phyloP scores from a whole-genome alignment of 2,888 invertebrate species.

The Drosophila acutilabella region DNA sequence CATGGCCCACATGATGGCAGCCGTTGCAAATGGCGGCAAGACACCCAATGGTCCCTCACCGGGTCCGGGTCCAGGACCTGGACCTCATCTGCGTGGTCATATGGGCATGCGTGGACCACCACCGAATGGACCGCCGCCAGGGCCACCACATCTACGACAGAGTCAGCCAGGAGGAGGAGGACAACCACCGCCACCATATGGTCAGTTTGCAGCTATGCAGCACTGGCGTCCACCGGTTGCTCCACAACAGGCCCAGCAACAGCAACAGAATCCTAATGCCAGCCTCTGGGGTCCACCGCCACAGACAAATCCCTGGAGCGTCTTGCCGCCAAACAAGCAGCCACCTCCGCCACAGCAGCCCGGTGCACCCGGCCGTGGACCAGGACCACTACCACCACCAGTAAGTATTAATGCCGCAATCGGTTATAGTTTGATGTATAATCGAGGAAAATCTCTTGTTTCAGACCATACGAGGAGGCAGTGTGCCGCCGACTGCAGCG shows the following conservation, averaged over 20 bases:
- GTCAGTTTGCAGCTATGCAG: slow-evolving; percentile 84
- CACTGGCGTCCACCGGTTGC: slow-evolving; percentile 81
- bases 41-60: slow-evolving; percentile 66
- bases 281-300: slow-evolving; percentile 85
- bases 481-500: slow-evolving; percentile 77
- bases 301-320: slow-evolving; percentile 84
- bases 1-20: slow-evolving; percentile 81
- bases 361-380: slow-evolving; percentile 67
- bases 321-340: slow-evolving; percentile 80
- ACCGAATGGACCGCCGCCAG: slow-evolving; percentile 70
- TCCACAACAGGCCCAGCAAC: slow-evolving; percentile 69
- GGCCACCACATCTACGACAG: slow-evolving; percentile 79
- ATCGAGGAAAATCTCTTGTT: background rate
- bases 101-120: slow-evolving; percentile 78
- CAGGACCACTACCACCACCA: slow-evolving; percentile 63
- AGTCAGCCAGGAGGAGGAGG: slow-evolving; percentile 58
- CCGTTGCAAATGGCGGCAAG: slow-evolving; percentile 62
- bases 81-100: slow-evolving; percentile 61
- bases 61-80: slow-evolving; percentile 70
- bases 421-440: background rate
- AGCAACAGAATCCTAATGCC: slow-evolving; percentile 84
- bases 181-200: slow-evolving; percentile 74
- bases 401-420: slow-evolving; percentile 26
- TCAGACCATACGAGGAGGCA: slow-evolving; percentile 75
- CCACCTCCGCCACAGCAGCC: slow-evolving; percentile 69